Evolutionary conservation across 2,888 invertebrate species (phyloP).

Genomic region (Parascotia fuliginaria): DNA sequence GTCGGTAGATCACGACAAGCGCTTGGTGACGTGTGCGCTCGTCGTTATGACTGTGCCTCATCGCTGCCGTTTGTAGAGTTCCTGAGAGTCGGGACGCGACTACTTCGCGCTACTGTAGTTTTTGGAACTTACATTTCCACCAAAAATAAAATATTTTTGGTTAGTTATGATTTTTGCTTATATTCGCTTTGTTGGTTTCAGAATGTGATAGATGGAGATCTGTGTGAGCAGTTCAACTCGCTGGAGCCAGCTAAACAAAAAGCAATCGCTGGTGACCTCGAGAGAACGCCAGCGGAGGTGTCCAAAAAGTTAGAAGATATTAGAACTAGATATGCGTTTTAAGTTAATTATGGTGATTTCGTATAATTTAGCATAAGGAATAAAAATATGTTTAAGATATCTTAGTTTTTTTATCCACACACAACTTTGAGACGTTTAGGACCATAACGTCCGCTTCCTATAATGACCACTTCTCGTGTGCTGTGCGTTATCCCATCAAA

Average conservation of each 20-base stretch:
- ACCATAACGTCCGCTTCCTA: too few species aligned
- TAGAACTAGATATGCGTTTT: constrained; percentile 99
- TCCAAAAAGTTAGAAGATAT: constrained; percentile 99
- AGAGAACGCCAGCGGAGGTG: constrained; percentile 97
- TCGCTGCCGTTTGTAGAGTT: constrained; percentile 53
- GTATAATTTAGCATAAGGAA: constrained; percentile 16
- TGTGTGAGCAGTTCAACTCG: constrained; percentile 99
- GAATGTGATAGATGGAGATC: constrained; percentile 99
- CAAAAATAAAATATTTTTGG: too few species aligned
- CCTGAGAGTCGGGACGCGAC: constrained; percentile 77
- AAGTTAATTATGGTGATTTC: constrained; percentile 66
- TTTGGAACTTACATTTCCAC: constrained; percentile 68
- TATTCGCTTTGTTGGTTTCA: constrained; percentile 74
- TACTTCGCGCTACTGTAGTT: constrained; percentile 67
- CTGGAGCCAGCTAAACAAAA: constrained; percentile 97
- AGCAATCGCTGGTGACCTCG: constrained; percentile 96
- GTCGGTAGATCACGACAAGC: constrained; percentile 70
- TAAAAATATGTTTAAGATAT: not conserved
- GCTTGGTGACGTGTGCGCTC: constrained; percentile 46
- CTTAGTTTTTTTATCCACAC: not conserved
- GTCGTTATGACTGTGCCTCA: constrained; percentile 68
- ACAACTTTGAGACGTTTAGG: too few species aligned
- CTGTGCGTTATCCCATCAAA: too few species aligned
- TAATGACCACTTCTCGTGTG: too few species aligned
- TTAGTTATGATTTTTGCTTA: too few species aligned